Evolutionary conservation across 2,888 invertebrate genomes (phyloP), one percentile per base, ranked within the genome.

Genomic region (Diploptera punctata): DNA sequence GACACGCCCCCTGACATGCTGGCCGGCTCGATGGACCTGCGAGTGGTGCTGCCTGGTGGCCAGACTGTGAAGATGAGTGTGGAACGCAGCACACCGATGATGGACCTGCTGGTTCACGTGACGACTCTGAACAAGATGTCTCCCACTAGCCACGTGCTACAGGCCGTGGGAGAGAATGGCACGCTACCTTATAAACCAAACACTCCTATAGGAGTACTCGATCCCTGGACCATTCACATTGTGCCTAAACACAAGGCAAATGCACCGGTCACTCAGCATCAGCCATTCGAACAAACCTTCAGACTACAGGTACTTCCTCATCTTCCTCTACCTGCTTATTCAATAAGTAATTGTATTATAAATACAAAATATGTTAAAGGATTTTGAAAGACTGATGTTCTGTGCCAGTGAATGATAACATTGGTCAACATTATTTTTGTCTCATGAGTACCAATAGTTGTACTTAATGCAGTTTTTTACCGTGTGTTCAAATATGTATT

Each of bases 51-150:
- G 76, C 90, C 90, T 26, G 83, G 83, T 76, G 86, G 86, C 75
- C 80, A 80, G 57, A 78, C 83, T 47, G 84, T 87, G 76, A 84
- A 85, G 78, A 87, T 87, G 85, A 84, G 86, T 74, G 87, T 88
- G 60, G 86, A 87, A 79, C 81, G 87, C 79, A 92, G 92, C 80
- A 91, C 90, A 26, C 91, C 91, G 43, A 92, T 92, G 91, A 90
- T 92, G 90, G 92, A 92, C 80, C 86, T 93, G 61, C 85, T 92
- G 76, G 89, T 93, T 68, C 90, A 91, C 80, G 87, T 91, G 77
- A 88, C 91, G 54, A 90, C 90, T 61, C 86, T 87, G 61, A 87
- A 90, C 81, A 89, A 89, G 80, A 84, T 93, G 75, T 88, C 88
- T 77, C 89, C 91, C 43, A 88, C 90, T 73, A 87, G 87, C 75